phyloP scores from a whole-genome alignment of 1,140 invertebrate genomes.

The Ceratina calcarata region DNA sequence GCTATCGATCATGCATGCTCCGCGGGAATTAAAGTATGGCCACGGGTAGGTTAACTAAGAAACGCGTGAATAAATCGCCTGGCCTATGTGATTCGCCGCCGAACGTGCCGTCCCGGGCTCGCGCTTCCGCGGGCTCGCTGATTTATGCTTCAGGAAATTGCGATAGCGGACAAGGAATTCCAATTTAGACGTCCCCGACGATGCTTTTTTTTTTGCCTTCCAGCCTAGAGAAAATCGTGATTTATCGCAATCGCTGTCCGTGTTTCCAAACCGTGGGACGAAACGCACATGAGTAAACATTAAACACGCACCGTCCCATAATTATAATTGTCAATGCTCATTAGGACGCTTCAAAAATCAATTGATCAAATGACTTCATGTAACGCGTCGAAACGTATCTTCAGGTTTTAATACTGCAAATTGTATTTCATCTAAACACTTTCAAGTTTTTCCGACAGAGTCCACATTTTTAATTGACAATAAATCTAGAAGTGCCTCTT shows the following conservation, averaged over 20 bases:
- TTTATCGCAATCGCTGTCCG: slow-evolving; percentile 18
- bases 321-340: too few relatives aligned
- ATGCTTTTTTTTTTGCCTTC: background rate
- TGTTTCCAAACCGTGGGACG: too few relatives aligned
- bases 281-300: too few relatives aligned
- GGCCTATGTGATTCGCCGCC: background rate
- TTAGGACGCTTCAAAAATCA: too few relatives aligned
- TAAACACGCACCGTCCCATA: background rate
- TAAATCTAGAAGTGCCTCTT: too few relatives aligned
- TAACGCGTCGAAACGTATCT: too few relatives aligned
- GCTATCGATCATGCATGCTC: slow-evolving; percentile 34
- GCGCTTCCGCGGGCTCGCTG: slow-evolving; percentile 12
- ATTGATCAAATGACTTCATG: too few relatives aligned
- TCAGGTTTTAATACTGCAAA: too few relatives aligned
- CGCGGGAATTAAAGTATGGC: slow-evolving; percentile 40
- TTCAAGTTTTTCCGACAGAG: too few relatives aligned
- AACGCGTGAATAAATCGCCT: background rate
- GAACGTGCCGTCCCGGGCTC: background rate
- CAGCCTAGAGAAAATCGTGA: background rate
- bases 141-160: slow-evolving; percentile 32
- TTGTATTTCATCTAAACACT: too few relatives aligned
- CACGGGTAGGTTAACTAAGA: background rate
- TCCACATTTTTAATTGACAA: too few relatives aligned
- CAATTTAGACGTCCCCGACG: slow-evolving; percentile 36
- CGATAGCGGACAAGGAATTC: slow-evolving; percentile 40